Conservation (phyloP, 2,113 vertebrate species). For the Sinocyclocheilus anshuiensis region DNA sequence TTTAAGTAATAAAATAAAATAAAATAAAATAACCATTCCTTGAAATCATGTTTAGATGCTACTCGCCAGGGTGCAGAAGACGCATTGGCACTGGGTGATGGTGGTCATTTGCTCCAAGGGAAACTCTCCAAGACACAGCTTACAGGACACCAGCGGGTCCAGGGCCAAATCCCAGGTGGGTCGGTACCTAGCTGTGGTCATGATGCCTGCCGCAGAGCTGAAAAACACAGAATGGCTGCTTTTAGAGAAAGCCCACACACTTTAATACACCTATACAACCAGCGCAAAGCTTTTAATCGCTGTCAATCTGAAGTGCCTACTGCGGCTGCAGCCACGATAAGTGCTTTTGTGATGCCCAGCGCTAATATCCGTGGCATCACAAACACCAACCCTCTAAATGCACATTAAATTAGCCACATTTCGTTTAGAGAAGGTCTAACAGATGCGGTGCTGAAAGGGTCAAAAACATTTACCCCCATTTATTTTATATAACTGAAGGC, state of each 20-base stretch:
- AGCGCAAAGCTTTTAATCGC: conserved; percentile 30
- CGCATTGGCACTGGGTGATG: conserved; percentile 96
- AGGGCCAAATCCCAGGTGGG: conserved; percentile 97
- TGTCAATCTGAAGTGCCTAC: neutral
- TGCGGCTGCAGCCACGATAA: neutral
- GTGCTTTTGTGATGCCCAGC: conserved; percentile 17
- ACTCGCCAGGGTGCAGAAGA: conserved; percentile 98
- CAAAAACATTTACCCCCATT: conserved; percentile 19
- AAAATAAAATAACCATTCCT: too few relatives aligned
- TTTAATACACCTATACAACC: neutral
- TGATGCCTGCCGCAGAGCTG: conserved; percentile 79
- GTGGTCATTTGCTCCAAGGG: conserved; percentile 98
- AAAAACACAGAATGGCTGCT: conserved; percentile 53
- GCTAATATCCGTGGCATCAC: neutral
- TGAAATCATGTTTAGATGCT: neutral
- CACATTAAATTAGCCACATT: conserved; percentile 20
- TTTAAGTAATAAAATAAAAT: neutral
- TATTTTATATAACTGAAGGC: neutral
- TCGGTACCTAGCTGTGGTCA: conserved; percentile 93
- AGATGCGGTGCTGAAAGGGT: conserved; percentile 17
- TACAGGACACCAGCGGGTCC: conserved; percentile 95
- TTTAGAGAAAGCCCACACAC: neutral
- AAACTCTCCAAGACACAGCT: conserved; percentile 97
- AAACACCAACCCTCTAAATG: conserved; percentile 28
- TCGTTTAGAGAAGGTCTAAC: conserved; percentile 15